Evolutionary conservation across 2,888 invertebrate genomes (phyloP).

Genomic region (Drosophila sordidula): DNA sequence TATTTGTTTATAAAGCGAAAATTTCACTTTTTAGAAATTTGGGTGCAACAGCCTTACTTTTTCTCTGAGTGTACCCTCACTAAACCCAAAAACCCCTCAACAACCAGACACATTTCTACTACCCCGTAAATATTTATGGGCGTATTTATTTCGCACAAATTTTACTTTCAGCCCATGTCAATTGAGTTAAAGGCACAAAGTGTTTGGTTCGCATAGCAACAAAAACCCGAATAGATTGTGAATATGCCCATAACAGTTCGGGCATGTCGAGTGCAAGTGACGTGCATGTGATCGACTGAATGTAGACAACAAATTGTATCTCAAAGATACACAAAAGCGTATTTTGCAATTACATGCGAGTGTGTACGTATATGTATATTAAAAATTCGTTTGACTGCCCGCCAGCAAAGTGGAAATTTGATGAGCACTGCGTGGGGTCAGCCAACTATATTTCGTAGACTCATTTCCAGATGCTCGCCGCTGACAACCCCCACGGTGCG

Average conservation of each 20-base stretch:
- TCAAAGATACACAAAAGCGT: constrained; percentile 33
- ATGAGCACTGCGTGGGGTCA: constrained; percentile 56
- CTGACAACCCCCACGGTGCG: constrained; percentile 39
- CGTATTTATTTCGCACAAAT: neutral
- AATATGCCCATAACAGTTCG: constrained; percentile 21
- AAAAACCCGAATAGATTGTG: constrained; percentile 4
- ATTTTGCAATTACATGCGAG: constrained; percentile 33
- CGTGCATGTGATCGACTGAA: constrained; percentile 32
- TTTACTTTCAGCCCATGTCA: neutral
- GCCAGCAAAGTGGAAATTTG: constrained; percentile 43
- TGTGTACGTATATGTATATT: constrained; percentile 1
- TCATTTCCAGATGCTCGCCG: constrained; percentile 41
- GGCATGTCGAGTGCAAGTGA: constrained; percentile 43
- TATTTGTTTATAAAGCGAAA: too few species aligned
- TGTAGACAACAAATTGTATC: constrained; percentile 41
- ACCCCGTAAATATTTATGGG: too few species aligned
- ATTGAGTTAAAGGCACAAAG: neutral
- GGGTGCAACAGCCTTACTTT: too few species aligned
- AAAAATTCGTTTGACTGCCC: constrained; percentile 29
- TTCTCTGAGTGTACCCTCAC: too few species aligned
- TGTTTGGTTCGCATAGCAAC: constrained; percentile 28
- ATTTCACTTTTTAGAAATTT: too few species aligned
- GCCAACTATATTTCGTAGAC: constrained; percentile 30
- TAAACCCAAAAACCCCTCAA: too few species aligned
- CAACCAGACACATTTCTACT: too few species aligned